A percentile compares a stretch with the other conserved stretches of the same genome.
Evolutionary conservation across 2,113 vertebrate genomes (phyloP).

Genomic region (Mesoclemmys tuberculata): DNA sequence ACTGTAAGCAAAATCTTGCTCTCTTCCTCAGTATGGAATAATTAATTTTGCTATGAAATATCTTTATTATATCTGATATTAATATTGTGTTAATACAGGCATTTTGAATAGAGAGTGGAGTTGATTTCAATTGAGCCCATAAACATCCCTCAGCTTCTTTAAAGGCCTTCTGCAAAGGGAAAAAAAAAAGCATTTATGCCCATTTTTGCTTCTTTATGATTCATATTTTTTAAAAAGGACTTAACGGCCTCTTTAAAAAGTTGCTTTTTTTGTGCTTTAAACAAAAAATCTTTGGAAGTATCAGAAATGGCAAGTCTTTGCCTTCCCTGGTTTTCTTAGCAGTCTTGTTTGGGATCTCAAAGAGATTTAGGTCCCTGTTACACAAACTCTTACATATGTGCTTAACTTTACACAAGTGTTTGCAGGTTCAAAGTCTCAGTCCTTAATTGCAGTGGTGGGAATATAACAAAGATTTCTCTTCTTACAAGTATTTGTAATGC

Average conservation of each 20-base stretch:
- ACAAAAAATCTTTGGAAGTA: background rate
- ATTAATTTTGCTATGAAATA: background rate
- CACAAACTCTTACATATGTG: background rate
- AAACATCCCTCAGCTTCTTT: no score
- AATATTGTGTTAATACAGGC: background rate
- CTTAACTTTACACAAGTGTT: background rate
- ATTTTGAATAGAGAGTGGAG: background rate
- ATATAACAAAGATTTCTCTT: background rate
- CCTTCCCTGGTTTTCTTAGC: background rate
- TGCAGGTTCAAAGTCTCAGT: background rate
- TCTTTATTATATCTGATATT: background rate
- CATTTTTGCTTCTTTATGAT: background rate
- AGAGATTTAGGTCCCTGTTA: background rate
- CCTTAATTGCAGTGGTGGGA: background rate
- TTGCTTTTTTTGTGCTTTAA: background rate
- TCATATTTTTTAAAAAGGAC: background rate
- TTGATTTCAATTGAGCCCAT: background rate
- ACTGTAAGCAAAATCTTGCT: background rate
- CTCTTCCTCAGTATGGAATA: background rate
- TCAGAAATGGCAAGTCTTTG: background rate
- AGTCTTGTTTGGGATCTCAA: background rate
- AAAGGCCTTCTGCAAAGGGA: background rate
- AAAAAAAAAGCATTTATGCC: background rate
- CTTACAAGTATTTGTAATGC: background rate
- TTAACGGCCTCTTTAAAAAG: background rate